phyloP scores from a whole-genome alignment of 2,888 invertebrate genomes.

The Troilus luridus region DNA sequence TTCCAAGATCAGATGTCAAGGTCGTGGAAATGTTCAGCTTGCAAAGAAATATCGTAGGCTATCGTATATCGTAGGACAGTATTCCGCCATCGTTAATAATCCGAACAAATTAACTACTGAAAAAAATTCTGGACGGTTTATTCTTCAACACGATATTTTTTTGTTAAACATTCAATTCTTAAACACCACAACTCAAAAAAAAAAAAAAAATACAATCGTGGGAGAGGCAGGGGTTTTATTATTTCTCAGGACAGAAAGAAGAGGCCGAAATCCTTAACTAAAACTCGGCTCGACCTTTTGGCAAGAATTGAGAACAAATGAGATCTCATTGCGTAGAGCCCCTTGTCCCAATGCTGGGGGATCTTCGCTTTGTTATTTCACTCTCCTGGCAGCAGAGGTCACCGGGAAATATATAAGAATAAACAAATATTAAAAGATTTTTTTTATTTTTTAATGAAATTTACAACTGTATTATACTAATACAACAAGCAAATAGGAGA shows the following conservation, averaged over 20 bases:
- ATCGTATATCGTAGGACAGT: too few species aligned
- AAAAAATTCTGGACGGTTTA: too few species aligned
- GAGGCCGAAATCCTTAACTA: neutral
- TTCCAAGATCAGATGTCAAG: too few species aligned
- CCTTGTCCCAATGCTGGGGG: neutral
- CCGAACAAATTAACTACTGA: too few species aligned
- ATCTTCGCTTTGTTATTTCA: neutral
- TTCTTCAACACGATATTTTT: too few species aligned
- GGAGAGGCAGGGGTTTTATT: neutral
- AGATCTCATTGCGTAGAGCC: constrained; percentile 9
- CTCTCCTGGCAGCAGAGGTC: neutral
- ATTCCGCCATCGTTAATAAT: too few species aligned
- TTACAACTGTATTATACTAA: too few species aligned
- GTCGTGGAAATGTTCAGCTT: too few species aligned
- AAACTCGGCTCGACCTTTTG: neutral
- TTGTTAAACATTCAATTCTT: neutral
- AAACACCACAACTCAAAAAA: neutral
- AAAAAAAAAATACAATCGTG: neutral
- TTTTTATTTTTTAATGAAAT: too few species aligned
- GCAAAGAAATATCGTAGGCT: too few species aligned
- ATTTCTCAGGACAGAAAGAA: neutral
- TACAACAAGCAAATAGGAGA: too few species aligned
- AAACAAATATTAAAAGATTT: neutral
- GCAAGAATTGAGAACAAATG: constrained; percentile 17
- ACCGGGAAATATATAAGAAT: neutral